A percentile compares a stretch with the other conserved stretches of the same genome.
Conservation (phyloP, 2,113 vertebrate genomes). For the Paratilapia polleni region DNA sequence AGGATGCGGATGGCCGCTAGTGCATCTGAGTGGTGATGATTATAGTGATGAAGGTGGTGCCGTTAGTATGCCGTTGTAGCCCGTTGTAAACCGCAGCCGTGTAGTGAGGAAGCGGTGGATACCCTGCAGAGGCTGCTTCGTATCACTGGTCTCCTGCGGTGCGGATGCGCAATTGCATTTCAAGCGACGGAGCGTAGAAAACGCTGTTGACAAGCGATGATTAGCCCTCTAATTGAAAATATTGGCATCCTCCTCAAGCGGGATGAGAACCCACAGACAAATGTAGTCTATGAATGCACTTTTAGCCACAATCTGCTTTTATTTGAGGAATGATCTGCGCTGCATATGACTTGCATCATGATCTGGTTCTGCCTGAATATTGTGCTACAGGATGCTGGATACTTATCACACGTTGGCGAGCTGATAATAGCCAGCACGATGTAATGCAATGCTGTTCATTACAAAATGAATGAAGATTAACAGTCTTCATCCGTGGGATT, state of each 20-base stretch:
- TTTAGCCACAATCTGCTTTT: conserved; percentile 11
- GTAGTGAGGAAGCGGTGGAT: background rate
- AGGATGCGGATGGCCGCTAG: conserved; percentile 57
- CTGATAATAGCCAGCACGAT: background rate
- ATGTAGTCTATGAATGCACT: conserved; percentile 47
- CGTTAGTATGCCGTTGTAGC: conserved; percentile 42
- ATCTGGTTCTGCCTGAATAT: background rate
- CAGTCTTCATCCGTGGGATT: conserved; percentile 11
- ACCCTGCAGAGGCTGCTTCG: conserved; percentile 32
- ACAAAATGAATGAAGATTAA: background rate
- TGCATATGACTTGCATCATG: conserved; percentile 15
- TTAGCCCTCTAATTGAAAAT: background rate
- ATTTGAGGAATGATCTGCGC: conserved; percentile 25
- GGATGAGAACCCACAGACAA: conserved; percentile 3
- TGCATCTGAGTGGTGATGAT: conserved; percentile 36
- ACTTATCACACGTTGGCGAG: background rate
- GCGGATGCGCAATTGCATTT: conserved; percentile 52
- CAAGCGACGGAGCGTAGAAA: background rate
- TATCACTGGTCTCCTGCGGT: conserved; percentile 25
- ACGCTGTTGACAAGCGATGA: background rate
- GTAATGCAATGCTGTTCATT: background rate
- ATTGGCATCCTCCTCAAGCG: background rate
- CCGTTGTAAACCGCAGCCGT: background rate
- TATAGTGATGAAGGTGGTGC: conserved; percentile 47
- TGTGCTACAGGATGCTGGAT: background rate